phyloP scores from a whole-genome alignment of 64 coral and sea anemone genomes.

The Porites australiensis region DNA sequence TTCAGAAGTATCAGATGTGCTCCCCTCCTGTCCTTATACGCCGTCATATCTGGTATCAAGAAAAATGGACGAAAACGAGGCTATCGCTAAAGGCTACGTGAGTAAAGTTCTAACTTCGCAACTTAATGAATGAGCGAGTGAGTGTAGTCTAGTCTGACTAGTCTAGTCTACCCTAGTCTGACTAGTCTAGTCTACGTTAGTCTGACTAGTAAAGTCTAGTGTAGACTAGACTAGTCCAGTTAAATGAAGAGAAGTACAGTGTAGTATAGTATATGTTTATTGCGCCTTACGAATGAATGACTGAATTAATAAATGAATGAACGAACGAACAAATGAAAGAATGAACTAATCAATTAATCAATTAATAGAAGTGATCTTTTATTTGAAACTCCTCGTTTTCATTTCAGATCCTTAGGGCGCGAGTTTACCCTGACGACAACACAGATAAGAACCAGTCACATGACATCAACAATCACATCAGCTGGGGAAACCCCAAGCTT shows the following conservation, averaged over 20 bases:
- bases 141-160: no score
- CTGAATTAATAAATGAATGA: no score
- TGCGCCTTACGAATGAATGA: no score
- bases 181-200: no score
- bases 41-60: constrained; percentile 35
- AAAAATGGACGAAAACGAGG: constrained; percentile 32
- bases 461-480: constrained; percentile 49
- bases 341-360: neutral
- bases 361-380: neutral
- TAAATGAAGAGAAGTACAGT: no score
- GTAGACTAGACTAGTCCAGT: no score
- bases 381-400: no score
- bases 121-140: no score
- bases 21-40: constrained; percentile 37
- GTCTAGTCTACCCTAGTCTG: no score
- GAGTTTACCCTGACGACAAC: constrained; percentile 54
- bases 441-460: constrained; percentile 39
- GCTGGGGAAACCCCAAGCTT: constrained; percentile 54
- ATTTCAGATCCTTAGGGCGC: constrained; percentile 30
- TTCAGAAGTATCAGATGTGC: constrained; percentile 35
- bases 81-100: neutral
- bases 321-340: neutral
- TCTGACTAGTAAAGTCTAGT: no score
- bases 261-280: no score
- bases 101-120: neutral